Evolutionary conservation across 2,888 invertebrate species (phyloP), one percentile per base, ranked within the genome.

Genomic region (Danaus chrysippus): DNA sequence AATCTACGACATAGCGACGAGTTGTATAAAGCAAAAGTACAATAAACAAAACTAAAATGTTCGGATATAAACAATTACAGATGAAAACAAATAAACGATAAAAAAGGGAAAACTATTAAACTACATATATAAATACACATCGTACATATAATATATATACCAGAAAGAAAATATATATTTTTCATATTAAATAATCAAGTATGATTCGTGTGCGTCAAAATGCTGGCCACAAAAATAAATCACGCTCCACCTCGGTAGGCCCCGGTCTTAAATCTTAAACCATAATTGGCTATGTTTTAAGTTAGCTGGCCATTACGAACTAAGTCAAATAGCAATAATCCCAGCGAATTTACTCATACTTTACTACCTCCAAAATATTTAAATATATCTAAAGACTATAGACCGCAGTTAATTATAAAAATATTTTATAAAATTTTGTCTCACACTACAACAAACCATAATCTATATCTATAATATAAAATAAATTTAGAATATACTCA

Each of bases 321-420:
- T 17, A 49, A 49, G 17, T 49, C 6, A 3, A 49, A 10, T 10
- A 17, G 17, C 15, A 10, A 46, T n/a, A 10, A 49, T 17, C 9
- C 15, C 15, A 10, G 17, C 10, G 17, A 49, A 10, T 49, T 46
- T 17, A 49, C 17, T 10, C 11, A 5, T 17, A 12, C 12, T 5
- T 43, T 12, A 43, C 17, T 17, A 17, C 10, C 15, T 49, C 17
- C 15, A 15, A 17, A 49, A 49, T 10, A 17, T 17, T 49, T 49
- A 17, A 49, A 49, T 9, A 34, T 34, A 17, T 49, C 49, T 10
- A 10, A 49, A 49, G 49, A 15, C 46, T 34, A 34, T 34, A 46
- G 15, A 46, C 9, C 46, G 17, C 15, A 49, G 15, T 49, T 49
- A 49, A 49, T 17, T 49, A 49, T 17, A 49, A 49, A 49, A 49